Evolutionary conservation across 2,888 invertebrate genomes (phyloP).

Genomic region (Steromphala cineraria): DNA sequence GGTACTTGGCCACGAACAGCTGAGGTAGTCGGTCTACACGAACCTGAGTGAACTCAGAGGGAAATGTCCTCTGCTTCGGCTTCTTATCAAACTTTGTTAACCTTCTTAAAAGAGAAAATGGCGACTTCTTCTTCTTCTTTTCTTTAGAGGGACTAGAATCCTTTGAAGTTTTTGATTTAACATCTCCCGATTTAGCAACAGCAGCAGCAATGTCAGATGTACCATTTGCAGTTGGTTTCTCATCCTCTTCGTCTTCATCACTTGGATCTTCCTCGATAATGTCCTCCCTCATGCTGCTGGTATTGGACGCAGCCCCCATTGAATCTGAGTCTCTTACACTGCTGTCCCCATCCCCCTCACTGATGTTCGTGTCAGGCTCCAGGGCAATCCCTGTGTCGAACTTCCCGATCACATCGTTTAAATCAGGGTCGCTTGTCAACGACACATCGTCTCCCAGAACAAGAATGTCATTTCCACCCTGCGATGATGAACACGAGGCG

Average conservation of each 20-base stretch:
- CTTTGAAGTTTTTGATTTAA: conserved; percentile 29
- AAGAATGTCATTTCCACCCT: not conserved
- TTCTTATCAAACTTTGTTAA: conserved; percentile 60
- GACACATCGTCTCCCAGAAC: conserved; percentile 13
- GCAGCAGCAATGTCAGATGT: conserved; percentile 27
- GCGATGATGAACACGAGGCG: conserved; percentile 15
- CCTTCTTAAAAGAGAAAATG: conserved; percentile 51
- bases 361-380: conserved; percentile 34
- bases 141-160: conserved; percentile 28
- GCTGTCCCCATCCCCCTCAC: not conserved
- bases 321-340: conserved; percentile 28
- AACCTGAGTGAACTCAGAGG: conserved; percentile 60
- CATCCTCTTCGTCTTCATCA: conserved; percentile 1
- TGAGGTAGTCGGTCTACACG: conserved; percentile 72
- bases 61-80: conserved; percentile 30
- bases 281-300: conserved; percentile 22
- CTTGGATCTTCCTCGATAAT: not conserved
- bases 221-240: conserved; percentile 10
- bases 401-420: conserved; percentile 20
- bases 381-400: conserved; percentile 23
- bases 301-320: conserved; percentile 30
- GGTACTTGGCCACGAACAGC: conserved; percentile 73
- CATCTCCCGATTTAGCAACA: conserved; percentile 32
- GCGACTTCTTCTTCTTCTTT: conserved; percentile 40
- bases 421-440: conserved; percentile 21